phyloP scores from a whole-genome alignment of 2,113 vertebrate genomes.

The Bungarus multicinctus region DNA sequence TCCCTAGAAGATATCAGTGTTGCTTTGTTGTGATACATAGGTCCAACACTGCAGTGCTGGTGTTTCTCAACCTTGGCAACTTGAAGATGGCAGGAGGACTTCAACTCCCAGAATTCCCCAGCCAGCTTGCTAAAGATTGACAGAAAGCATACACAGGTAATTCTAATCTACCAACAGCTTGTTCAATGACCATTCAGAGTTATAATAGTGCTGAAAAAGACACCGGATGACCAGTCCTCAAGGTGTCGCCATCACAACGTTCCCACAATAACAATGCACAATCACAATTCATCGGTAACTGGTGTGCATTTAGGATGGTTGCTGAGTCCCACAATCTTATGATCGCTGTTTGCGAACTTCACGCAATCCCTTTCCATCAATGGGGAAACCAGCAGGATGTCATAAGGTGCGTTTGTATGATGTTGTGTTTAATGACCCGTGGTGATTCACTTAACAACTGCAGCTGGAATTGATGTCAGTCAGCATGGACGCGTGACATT shows the following conservation, averaged over 20 bases:
- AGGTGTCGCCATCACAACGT: background rate
- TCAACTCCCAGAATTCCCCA: background rate
- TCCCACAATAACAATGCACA: background rate
- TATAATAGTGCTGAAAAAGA: background rate
- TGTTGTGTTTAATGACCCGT: rapidly evolving
- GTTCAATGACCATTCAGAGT: background rate
- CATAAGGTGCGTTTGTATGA: background rate
- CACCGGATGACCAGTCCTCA: background rate
- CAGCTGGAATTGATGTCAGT: background rate
- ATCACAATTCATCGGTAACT: background rate
- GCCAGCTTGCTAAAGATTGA: background rate
- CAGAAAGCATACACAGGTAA: background rate
- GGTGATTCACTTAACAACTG: background rate
- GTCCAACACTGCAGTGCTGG: background rate
- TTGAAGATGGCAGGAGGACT: background rate
- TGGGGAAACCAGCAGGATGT: background rate
- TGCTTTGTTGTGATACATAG: background rate
- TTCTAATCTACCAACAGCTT: background rate
- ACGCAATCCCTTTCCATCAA: background rate
- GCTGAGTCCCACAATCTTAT: background rate
- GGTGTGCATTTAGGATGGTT: background rate
- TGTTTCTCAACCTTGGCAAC: background rate
- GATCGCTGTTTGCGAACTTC: background rate
- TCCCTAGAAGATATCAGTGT: background rate
- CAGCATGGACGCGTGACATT: background rate